Evolutionary conservation across 1,140 invertebrate genomes (phyloP), one percentile per base, ranked within the genome.

Genomic region (Drosophila ironensis): DNA sequence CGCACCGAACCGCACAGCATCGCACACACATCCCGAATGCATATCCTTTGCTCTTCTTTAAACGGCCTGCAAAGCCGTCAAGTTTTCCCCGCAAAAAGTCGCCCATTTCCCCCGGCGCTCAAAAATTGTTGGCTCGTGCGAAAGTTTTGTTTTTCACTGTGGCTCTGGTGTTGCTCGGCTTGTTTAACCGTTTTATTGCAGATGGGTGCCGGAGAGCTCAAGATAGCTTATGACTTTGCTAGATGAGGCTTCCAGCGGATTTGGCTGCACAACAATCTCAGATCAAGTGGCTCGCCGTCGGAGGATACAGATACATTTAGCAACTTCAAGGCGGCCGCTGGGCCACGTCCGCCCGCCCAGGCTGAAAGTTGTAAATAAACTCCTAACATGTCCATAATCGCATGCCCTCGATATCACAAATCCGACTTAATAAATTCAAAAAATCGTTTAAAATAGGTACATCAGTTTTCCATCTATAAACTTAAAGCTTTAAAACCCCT

Each of bases 61-160:
- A 70, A 74, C 66, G 61, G 52, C 67, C 16, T 52, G 73, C 73
- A 66, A 76, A 76, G 66, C 73, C 47, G 72, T 70, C 64, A 64
- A 70, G 41, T 57, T 64, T 22, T 45, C 45, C 20, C 44, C 12
- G 35, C 28, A 11, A 37, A 59, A 19, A 38, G 35, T 8, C 9
- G 11, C 44, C 11, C 24, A 51, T 22, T 30, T 8, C 2, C 28
- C 22, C 27, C n/a, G n/a, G n/a, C n/a, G 9, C 42, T 35, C 9
- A 46, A 47, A 68, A 68, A 40, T 54, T 6, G 12, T 37, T 56
- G 24, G 44, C 51, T 68, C 20, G 51, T 57, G 44, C 19, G 51
- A 68, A 69, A 47, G 50, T 68, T 69, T 68, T 56, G 44, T 42
- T 50, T 57, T 41, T 68, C n/a, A n/a, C n/a, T 16, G 20, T 22